Conservation (phyloP, 2,888 invertebrate species). For the Hyposoter dolosus region DNA sequence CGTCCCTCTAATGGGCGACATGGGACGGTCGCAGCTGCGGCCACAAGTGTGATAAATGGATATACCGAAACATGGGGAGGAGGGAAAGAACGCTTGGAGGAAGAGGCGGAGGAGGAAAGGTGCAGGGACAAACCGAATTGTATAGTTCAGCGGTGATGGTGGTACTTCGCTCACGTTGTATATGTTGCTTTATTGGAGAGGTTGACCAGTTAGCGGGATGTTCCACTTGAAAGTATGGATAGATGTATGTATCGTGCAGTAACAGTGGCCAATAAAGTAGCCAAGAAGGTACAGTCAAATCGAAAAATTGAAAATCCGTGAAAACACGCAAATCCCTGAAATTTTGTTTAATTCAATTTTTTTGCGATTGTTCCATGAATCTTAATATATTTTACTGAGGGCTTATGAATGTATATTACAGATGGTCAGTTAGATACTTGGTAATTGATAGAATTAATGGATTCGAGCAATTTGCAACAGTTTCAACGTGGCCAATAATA, state of each 20-base stretch:
- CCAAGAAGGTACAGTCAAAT: neutral
- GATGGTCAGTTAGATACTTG: neutral
- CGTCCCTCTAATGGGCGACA: slow-evolving; percentile 76
- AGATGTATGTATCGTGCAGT: slow-evolving; percentile 37
- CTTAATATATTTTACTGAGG: neutral
- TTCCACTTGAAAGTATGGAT: slow-evolving; percentile 24
- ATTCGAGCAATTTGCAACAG: neutral
- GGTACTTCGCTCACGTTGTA: slow-evolving; percentile 49
- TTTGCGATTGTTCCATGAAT: neutral
- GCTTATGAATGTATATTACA: neutral
- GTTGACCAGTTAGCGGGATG: slow-evolving; percentile 34
- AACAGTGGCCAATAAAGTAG: slow-evolving; percentile 17
- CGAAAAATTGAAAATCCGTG: slow-evolving; percentile 2
- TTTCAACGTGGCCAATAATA: neutral
- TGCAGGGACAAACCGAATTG: slow-evolving; percentile 64
- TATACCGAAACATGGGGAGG: slow-evolving; percentile 47
- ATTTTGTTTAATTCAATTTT: neutral
- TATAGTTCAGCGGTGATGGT: slow-evolving; percentile 55
- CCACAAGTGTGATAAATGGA: slow-evolving; percentile 78
- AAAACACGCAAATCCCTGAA: neutral
- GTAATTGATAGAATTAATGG: neutral
- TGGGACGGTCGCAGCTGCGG: slow-evolving; percentile 76
- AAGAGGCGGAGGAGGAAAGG: slow-evolving; percentile 14
- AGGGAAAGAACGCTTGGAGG: neutral
- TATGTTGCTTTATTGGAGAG: slow-evolving; percentile 39